Conservation (phyloP, 2,113 vertebrate species). For the Nycticryphes semicollaris region DNA sequence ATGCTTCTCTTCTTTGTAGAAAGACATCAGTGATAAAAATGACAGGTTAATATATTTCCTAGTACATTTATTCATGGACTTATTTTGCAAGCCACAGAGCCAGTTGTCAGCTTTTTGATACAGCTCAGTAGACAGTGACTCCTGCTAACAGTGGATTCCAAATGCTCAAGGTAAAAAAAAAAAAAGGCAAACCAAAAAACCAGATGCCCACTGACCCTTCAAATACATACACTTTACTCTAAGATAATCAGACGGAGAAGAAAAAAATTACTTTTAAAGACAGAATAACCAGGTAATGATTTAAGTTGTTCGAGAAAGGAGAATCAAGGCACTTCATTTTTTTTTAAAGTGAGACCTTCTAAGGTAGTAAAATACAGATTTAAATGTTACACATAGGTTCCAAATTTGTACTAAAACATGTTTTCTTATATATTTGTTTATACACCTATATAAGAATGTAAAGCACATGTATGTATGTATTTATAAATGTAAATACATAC, state of each 20-base stretch:
- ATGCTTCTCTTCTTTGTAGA: constrained; percentile 30
- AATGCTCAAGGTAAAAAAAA: not conserved
- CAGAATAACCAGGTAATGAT: not conserved
- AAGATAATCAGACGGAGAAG: not conserved
- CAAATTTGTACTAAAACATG: not conserved
- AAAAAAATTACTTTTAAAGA: not conserved
- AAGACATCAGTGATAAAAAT: constrained; percentile 56
- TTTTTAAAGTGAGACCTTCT: not conserved
- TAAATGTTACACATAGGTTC: not conserved
- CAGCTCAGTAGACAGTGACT: constrained; percentile 33
- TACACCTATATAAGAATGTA: not conserved
- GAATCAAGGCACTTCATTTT: not conserved
- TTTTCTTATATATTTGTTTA: not conserved
- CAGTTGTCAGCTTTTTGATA: constrained; percentile 38
- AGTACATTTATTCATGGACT: constrained; percentile 43
- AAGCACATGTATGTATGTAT: not conserved
- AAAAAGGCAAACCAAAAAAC: not conserved
- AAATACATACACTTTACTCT: not conserved
- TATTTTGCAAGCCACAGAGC: constrained; percentile 54
- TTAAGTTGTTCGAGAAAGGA: not conserved
- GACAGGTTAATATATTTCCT: constrained; percentile 57
- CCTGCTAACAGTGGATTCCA: constrained; percentile 23
- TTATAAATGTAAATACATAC: not conserved
- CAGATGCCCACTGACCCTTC: not conserved
- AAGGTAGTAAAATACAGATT: not conserved